phyloP scores from a whole-genome alignment of 2,888 invertebrate species.

The Andrena flavipes region DNA sequence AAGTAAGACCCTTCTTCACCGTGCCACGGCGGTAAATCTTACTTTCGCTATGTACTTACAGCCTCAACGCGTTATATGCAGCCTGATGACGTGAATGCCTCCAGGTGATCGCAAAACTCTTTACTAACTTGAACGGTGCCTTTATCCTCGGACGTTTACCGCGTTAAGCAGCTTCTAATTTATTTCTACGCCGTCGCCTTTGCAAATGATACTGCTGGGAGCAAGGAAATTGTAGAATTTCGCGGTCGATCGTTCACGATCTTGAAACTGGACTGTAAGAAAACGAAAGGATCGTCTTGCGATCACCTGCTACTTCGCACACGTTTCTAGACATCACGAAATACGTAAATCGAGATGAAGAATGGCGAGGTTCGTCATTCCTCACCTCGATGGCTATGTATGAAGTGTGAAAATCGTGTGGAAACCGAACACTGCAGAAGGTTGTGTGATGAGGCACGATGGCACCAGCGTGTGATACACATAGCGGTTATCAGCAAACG shows the following conservation, averaged over 20 bases:
- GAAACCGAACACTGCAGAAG: constrained; percentile 11
- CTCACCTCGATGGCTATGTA: background rate
- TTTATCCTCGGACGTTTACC: background rate
- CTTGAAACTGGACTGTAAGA: too few relatives aligned
- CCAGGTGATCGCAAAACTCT: constrained; percentile 38
- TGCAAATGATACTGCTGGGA: too few relatives aligned
- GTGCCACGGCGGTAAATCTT: constrained; percentile 28
- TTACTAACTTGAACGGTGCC: background rate
- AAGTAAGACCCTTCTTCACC: constrained; percentile 33
- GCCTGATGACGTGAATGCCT: constrained; percentile 27
- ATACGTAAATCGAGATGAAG: constrained; percentile 34
- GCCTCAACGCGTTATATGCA: constrained; percentile 31
- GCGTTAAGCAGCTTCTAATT: too few relatives aligned
- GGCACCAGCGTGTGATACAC: constrained; percentile 36
- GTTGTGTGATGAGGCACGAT: constrained; percentile 20
- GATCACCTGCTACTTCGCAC: constrained; percentile 25
- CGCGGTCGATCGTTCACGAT: too few relatives aligned
- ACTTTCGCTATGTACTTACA: constrained; percentile 39
- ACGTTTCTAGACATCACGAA: constrained; percentile 4
- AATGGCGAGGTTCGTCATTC: constrained; percentile 39
- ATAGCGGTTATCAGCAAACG: constrained; percentile 38
- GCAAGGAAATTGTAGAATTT: too few relatives aligned
- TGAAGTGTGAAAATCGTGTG: constrained; percentile 9
- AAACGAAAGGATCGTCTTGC: background rate
- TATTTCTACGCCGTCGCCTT: too few relatives aligned